Conservation (phyloP, 2,113 vertebrate species). For the Gulo gulo region DNA sequence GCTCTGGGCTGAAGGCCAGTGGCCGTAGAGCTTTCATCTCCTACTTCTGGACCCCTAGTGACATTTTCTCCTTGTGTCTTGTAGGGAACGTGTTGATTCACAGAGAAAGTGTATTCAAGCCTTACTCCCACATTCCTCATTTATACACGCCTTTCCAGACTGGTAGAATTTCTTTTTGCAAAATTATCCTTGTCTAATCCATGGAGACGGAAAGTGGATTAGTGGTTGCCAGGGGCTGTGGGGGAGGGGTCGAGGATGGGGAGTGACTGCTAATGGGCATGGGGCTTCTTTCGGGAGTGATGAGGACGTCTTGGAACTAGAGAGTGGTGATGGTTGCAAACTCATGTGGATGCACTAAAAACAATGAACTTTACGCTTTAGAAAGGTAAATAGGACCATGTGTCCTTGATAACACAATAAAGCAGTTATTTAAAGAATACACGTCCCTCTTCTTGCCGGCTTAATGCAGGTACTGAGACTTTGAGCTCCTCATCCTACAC, state of each 20-base stretch:
- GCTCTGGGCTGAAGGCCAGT: not conserved
- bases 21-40: not conserved
- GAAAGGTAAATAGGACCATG: too few species aligned
- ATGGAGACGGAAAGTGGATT: constrained; percentile 52
- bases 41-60: not conserved
- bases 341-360: not conserved
- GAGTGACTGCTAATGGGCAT: constrained; percentile 10
- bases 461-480: not conserved
- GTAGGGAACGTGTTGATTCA: not conserved
- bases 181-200: constrained; percentile 65
- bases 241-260: not conserved
- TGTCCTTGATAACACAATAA: not conserved
- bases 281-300: not conserved
- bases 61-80: not conserved
- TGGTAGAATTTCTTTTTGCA: constrained; percentile 40
- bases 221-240: constrained; percentile 55
- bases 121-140: not conserved
- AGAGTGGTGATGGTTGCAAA: too few species aligned
- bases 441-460: too few species aligned
- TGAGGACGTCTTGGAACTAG: not conserved
- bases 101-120: not conserved
- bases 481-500: rapidly evolving
- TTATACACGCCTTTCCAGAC: not conserved
- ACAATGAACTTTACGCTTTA: rapidly evolving
- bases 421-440: not conserved